phyloP scores from a whole-genome alignment of 1,140 invertebrate species.

The Mya arenaria region DNA sequence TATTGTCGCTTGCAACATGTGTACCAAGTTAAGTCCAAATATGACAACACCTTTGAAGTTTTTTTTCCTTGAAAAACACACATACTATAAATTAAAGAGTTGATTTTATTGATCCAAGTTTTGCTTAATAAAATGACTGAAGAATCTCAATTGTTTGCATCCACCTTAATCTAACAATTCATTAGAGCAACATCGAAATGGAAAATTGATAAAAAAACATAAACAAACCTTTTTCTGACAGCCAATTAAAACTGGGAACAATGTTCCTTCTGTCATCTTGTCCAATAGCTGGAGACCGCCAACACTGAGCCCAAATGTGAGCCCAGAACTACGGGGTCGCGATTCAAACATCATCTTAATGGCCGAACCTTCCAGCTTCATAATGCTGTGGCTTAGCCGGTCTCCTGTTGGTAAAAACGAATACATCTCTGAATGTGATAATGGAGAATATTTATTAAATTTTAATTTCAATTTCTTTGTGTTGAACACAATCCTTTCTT shows the following conservation, averaged over 20 bases:
- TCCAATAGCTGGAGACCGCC: constrained; percentile 91
- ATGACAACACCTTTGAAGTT: too few relatives aligned
- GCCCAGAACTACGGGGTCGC: constrained; percentile 90
- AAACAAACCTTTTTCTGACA: constrained; percentile 82
- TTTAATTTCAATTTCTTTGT: neutral
- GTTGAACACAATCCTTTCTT: too few relatives aligned
- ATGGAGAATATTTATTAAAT: neutral
- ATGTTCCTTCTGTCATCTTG: constrained; percentile 86
- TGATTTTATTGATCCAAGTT: neutral
- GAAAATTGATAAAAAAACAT: neutral
- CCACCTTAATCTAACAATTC: too few relatives aligned
- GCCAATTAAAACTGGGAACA: constrained; percentile 86
- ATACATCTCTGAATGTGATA: too few relatives aligned
- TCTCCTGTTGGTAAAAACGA: constrained; percentile 15
- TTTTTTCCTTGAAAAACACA: neutral
- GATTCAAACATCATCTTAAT: constrained; percentile 88
- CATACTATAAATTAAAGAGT: neutral
- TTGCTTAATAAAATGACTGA: neutral
- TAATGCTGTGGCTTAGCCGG: constrained; percentile 60
- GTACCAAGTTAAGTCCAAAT: too few relatives aligned
- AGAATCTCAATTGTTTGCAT: too few relatives aligned
- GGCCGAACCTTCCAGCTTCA: constrained; percentile 92
- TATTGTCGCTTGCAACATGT: too few relatives aligned
- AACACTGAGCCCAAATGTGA: constrained; percentile 90
- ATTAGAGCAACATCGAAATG: too few relatives aligned